Evolutionary conservation across 2,797 vertebrate species (phyloP), one percentile per base, ranked within the genome.

Genomic region (Clarias laeviceps): DNA sequence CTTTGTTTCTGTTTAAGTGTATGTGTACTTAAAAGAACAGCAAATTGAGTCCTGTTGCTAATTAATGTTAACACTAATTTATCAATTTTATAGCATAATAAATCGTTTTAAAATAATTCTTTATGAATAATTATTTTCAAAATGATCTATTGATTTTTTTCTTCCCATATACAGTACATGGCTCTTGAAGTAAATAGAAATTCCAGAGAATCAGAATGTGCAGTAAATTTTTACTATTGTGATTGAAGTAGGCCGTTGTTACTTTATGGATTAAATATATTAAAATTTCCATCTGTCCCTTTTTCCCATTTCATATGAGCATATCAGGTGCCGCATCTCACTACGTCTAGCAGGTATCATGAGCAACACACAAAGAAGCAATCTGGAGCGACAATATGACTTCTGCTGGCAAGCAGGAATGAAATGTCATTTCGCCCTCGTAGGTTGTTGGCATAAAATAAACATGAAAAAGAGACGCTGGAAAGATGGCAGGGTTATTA

Each of bases 401-500:
- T 86, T 61, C 56, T 61, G 32, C 32, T 78, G 56, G 74, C 74
- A 88, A 84, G 76, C 80, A 56, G 83, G 79, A 84, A 79, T 86
- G 80, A 85, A 87, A 86, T 87, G 85, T 83, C 86, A 86, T 65
- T 72, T 56, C 27, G 70, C 11, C 68, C 85, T 80, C 57, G 65
- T 86, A 79, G 79, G 66, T 57, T 82, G 83, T 70, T 85, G 80
- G 78, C 65, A 84, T 86, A 85, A 88, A 90, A 87, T 90, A 90
- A 88, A 90, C 76, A 86, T 84, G 84, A 86, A 82, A 90, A 92
- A 91, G 91, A 91, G 82, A 90, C 90, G 89, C 87, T 86, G 84
- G 90, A 89, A 91, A 92, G 70, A 88, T 80, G 82, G 80, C 80
- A 40, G 91, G 89, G 93, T 92, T 90, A 89, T 88, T 93, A 88